Percentiles rank a stretch among this genome's conserved stretches.
Conservation (phyloP, 2,888 invertebrate genomes). For the Pollenia griseotomentosa region DNA sequence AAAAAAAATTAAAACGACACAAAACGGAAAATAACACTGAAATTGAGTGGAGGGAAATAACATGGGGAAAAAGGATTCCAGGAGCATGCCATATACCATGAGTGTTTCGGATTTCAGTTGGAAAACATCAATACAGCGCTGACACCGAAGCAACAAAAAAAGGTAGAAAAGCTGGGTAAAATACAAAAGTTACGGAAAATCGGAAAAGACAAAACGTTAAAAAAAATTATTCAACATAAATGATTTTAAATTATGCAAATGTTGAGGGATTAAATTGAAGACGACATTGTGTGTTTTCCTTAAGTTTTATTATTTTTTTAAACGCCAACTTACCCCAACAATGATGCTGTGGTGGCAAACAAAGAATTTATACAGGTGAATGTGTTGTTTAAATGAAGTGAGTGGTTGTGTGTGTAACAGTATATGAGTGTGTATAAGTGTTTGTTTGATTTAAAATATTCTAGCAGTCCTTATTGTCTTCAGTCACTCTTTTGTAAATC, state of each 20-base stretch:
- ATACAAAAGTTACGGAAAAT: neutral
- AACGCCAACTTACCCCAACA: slow-evolving; percentile 36
- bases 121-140: slow-evolving; percentile 6
- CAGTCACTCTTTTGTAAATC: neutral
- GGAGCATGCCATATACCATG: slow-evolving; percentile 40
- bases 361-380: slow-evolving; percentile 42
- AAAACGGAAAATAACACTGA: slow-evolving; percentile 20
- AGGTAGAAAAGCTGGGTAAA: slow-evolving; percentile 74
- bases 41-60: slow-evolving; percentile 65
- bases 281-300: slow-evolving; percentile 67
- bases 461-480: neutral
- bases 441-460: neutral
- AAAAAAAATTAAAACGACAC: neutral
- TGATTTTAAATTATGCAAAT: slow-evolving; percentile 82
- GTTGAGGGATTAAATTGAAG: slow-evolving; percentile 78
- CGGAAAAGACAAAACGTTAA: slow-evolving; percentile 7
- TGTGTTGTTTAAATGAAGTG: neutral
- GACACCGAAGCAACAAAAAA: neutral
- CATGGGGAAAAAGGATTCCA: slow-evolving; percentile 58
- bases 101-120: slow-evolving; percentile 5
- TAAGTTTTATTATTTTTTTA: slow-evolving; percentile 56
- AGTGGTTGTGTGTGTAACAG: neutral
- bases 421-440: neutral
- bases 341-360: slow-evolving; percentile 54
- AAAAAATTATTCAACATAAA: slow-evolving; percentile 44